phyloP scores from a whole-genome alignment of 2,797 vertebrate species.

The Champsocephalus gunnari region DNA sequence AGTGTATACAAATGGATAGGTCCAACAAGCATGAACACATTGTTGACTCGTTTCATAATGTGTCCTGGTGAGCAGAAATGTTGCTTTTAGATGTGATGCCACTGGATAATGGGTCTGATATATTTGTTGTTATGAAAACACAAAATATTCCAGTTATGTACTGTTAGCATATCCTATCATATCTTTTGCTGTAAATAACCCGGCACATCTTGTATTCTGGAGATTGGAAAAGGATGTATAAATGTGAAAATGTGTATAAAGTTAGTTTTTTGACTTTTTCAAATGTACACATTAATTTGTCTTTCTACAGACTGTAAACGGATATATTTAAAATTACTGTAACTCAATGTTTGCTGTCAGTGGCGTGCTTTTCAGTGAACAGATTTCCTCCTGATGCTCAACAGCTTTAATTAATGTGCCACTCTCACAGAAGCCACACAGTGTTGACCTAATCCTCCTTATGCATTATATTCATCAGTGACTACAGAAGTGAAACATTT shows the following conservation, averaged over 20 bases:
- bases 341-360: slow-evolving; percentile 32
- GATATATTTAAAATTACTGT: slow-evolving; percentile 13
- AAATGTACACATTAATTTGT: not conserved
- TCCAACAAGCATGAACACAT: slow-evolving; percentile 41
- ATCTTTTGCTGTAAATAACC: not conserved
- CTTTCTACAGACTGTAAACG: slow-evolving; percentile 11
- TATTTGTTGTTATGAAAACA: slow-evolving; percentile 12
- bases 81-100: slow-evolving; percentile 26
- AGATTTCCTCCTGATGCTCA: slow-evolving; percentile 42
- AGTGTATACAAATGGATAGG: slow-evolving; percentile 32
- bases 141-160: not conserved
- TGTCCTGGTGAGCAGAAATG: slow-evolving; percentile 29
- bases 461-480: slow-evolving; percentile 39
- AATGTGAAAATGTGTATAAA: not conserved
- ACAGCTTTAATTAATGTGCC: slow-evolving; percentile 63
- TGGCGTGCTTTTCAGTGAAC: slow-evolving; percentile 32
- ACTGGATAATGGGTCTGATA: slow-evolving; percentile 26
- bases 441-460: slow-evolving; percentile 40
- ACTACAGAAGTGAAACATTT: slow-evolving; percentile 39
- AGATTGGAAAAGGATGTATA: not conserved
- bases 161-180: not conserved
- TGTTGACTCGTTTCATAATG: slow-evolving; percentile 35
- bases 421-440: slow-evolving; percentile 36
- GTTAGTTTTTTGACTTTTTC: not conserved
- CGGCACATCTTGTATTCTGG: not conserved